Conservation (phyloP, 2,113 vertebrate species). For the Cyprinodon brontotheroides region DNA sequence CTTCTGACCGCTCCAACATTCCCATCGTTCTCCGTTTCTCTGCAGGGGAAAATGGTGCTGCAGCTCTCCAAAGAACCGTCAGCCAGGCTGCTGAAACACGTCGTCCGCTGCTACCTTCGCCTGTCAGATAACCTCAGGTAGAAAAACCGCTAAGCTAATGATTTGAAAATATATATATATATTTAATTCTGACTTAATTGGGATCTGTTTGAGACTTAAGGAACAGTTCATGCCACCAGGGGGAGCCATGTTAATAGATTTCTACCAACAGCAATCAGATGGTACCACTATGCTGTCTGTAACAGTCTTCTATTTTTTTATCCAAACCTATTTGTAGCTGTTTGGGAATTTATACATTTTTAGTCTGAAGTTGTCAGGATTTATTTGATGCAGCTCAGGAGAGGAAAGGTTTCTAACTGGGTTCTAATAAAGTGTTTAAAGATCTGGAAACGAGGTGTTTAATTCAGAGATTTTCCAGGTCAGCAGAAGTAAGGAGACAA, state of each 20-base stretch:
- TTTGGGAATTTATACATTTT: not conserved
- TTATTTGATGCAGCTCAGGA: not conserved
- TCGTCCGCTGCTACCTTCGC: constrained; percentile 96
- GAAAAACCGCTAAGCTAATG: not conserved
- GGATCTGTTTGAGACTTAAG: not conserved
- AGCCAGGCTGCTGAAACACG: constrained; percentile 93
- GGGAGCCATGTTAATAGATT: not conserved
- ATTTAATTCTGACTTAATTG: not conserved
- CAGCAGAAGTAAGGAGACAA: not conserved
- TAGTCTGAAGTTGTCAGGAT: not conserved
- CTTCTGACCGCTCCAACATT: not conserved
- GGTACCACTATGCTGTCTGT: too few species aligned
- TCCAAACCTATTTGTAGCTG: not conserved
- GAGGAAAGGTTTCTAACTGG: not conserved
- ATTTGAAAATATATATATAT: not conserved
- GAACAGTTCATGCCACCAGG: constrained; percentile 31
- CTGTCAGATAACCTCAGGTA: constrained; percentile 98
- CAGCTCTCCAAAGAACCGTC: constrained; percentile 98
- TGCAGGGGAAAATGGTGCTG: constrained; percentile 97
- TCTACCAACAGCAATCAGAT: not conserved
- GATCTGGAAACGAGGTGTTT: not conserved
- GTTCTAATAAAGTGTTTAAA: not conserved
- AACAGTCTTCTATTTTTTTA: not conserved
- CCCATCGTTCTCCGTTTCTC: not conserved
- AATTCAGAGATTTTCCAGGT: not conserved